Evolutionary conservation across 2,797 vertebrate species (phyloP), one percentile per base, ranked within the genome.

Genomic region (Brotula barbata): DNA sequence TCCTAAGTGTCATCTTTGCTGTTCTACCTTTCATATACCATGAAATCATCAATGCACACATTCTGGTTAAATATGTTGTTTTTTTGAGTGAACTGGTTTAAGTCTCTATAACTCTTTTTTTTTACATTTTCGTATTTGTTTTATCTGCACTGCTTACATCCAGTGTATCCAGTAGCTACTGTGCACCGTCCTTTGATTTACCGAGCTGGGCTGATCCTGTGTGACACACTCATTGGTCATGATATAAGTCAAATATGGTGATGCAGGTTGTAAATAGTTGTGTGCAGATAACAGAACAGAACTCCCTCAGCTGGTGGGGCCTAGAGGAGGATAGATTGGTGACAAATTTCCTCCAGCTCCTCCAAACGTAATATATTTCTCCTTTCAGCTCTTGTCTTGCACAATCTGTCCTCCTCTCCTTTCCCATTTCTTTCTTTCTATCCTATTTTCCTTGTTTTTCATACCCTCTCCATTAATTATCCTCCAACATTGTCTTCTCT

Each of bases 181-280:
- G 25, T 14, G 20, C n/a, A 21, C n/a, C 54, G 50, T 3, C 2
- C 0, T 44, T 15, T 54, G 49, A 28, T 39, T 70, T 46, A 48
- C 41, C 15, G 36, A 51, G 58, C 9, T n/a, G 41, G 7, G 25
- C 10, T 5, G 33, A 15, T 47, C 33, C 33, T 3, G 6, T 14
- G 0, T 53, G 62, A 65, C 65, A 23, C 3, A 49, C 25, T 14
- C 4, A 4, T 28, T 8, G 55, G 23, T 40, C 41, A 57, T 64
- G 51, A 76, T 71, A 63, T 19, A 25, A 25, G 64, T 66, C 48
- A 15, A 50, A 16, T 64, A 36, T 10, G 17, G 73, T 61, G 40
- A 56, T 58, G 68, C 49, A 64, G 37, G 47, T 40, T 44, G 50
- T 62, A 61, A 54, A 37, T 54, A 64, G 37, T 17, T 5, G 37